Evolutionary conservation across 2,797 vertebrate species (phyloP), one percentile per base, ranked within the genome.

Genomic region (Enteromius unitaeniatus): DNA sequence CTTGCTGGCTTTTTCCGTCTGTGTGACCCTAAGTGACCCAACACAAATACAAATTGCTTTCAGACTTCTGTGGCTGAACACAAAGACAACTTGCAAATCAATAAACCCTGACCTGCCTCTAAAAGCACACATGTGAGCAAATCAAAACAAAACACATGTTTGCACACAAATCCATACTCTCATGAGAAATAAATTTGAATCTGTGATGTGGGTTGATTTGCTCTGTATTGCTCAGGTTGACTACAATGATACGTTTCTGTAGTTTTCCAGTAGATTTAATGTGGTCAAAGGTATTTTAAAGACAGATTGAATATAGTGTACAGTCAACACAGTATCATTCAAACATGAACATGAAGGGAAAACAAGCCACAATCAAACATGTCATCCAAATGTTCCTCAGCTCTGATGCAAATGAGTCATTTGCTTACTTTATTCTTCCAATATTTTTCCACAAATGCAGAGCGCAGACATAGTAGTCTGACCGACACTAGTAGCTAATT

Each of bases 191-290:
- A 78, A 26, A 69, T 88, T 28, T 88, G 42, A 85, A 89, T 90
- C 62, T 79, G 45, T 45, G 21, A 62, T 77, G 26, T 49, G 40
- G 42, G 91, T 90, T 88, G 91, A 92, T 91, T 90, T 90, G 89
- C 82, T 88, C 89, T 78, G 89, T 85, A 88, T 92, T 89, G 88
- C 68, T 87, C 64, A 81, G 26, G 72, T 81, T 81, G 74, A 65
- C 15, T 9, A 28, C 62, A 67, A 6, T 60, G 53, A 55, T 79
- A 28, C 60, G 65, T 83, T 79, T 77, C 70, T 75, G 26, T 85
- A 55, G 3, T 34, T 78, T 82, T 73, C 6, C 1, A 26, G 26
- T 65, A 79, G 60, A 83, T 86, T 83, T 72, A 58, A 31, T 49
- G 85, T 74, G 23, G 75, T 88, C 85, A 89, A 68, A 85, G 84